phyloP scores from a whole-genome alignment of 2,888 invertebrate species.

The Trissonchulus latispiculum region DNA sequence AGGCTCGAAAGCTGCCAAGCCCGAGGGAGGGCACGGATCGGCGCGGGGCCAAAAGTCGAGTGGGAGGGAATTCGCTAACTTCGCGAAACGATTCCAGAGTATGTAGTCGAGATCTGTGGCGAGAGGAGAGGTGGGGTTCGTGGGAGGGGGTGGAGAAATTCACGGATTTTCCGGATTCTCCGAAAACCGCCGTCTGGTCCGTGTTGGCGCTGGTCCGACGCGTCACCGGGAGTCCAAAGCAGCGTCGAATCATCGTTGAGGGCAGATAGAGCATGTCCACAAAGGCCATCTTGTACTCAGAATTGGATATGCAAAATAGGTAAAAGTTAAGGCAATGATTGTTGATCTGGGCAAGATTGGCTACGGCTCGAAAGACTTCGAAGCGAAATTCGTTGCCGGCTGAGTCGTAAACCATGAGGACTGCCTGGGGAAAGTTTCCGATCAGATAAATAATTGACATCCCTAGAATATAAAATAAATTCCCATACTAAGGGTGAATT shows the following conservation, averaged over 20 bases:
- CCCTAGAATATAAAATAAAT: background rate
- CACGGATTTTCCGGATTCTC: too few species aligned
- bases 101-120: too few species aligned
- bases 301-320: constrained; percentile 40
- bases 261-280: background rate
- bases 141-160: too few species aligned
- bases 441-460: constrained; percentile 39
- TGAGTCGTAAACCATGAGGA: constrained; percentile 38
- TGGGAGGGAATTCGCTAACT: too few species aligned
- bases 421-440: constrained; percentile 40
- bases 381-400: constrained; percentile 15
- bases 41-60: too few species aligned
- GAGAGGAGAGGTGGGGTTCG: too few species aligned
- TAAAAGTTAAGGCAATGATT: constrained; percentile 43
- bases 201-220: background rate
- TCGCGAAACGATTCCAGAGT: too few species aligned
- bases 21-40: too few species aligned
- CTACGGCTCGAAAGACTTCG: constrained; percentile 35
- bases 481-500: too few species aligned
- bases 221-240: background rate
- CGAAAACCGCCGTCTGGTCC: background rate
- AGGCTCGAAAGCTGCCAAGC: too few species aligned
- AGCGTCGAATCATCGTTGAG: background rate
- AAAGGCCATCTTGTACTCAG: constrained; percentile 30
- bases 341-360: constrained; percentile 39